A percentile compares a stretch with the other conserved stretches of the same genome.
Evolutionary conservation across 2,113 vertebrate genomes (phyloP).

Genomic region (Machaerirhynchus nigripectus): DNA sequence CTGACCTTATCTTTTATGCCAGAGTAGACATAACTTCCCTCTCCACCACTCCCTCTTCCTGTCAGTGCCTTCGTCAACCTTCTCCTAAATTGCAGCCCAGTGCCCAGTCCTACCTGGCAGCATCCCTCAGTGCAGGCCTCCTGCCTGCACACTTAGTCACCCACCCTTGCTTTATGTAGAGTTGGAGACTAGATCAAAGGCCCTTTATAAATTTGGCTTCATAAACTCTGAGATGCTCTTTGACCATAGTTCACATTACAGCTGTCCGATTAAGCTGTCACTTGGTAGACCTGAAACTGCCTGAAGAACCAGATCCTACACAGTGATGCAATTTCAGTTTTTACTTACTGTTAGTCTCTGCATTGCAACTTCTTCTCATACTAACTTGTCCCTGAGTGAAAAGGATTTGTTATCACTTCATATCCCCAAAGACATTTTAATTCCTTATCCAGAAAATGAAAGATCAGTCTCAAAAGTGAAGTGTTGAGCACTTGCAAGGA

Average conservation of each 20-base stretch:
- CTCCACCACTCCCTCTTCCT: background rate
- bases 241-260: background rate
- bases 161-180: background rate
- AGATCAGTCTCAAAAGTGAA: background rate
- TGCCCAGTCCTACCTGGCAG: background rate
- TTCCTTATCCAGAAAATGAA: slow-evolving; percentile 20
- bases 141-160: fast-evolving
- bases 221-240: background rate
- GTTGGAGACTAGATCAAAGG: background rate
- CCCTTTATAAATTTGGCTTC: background rate
- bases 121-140: background rate
- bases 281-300: background rate
- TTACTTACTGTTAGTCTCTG: background rate
- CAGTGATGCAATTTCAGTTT: background rate
- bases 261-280: background rate
- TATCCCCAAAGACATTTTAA: background rate
- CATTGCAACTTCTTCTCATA: background rate
- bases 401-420: background rate
- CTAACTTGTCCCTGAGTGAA: background rate
- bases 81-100: background rate
- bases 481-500: background rate
- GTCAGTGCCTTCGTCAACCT: background rate
- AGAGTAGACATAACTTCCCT: background rate
- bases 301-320: background rate
- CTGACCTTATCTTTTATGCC: background rate